Evolutionary conservation across 2,888 invertebrate genomes (phyloP).

Genomic region (Zeuzera pyrina): DNA sequence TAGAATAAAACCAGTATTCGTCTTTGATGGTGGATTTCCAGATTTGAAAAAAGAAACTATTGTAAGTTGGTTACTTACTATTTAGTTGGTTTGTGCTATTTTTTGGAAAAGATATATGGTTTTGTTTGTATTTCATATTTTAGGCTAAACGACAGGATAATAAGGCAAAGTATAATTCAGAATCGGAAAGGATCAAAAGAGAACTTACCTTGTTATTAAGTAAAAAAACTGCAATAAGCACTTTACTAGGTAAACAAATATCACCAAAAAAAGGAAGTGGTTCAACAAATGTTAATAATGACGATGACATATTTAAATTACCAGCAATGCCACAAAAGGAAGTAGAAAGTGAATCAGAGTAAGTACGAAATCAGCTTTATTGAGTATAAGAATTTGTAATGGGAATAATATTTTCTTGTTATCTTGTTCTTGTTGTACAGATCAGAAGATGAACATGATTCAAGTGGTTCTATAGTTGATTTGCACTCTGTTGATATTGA

Average conservation of each 20-base stretch:
- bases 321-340: constrained; percentile 60
- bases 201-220: constrained; percentile 81
- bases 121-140: constrained; percentile 25
- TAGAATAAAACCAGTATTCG: constrained; percentile 96
- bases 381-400: not conserved
- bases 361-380: constrained; percentile 24
- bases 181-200: constrained; percentile 81
- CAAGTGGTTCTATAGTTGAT: constrained; percentile 66
- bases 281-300: constrained; percentile 23
- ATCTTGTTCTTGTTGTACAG: constrained; percentile 25
- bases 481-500: constrained; percentile 86
- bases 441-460: constrained; percentile 51
- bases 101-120: not conserved
- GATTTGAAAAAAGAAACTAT: constrained; percentile 92
- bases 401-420: not conserved
- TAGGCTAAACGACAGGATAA: constrained; percentile 84
- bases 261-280: constrained; percentile 51
- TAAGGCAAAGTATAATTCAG: constrained; percentile 78
- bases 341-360: constrained; percentile 61
- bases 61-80: constrained; percentile 70
- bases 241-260: constrained; percentile 73
- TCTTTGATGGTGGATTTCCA: constrained; percentile 98
- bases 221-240: constrained; percentile 84
- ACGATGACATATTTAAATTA: constrained; percentile 79
- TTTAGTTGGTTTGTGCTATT: not conserved